phyloP scores from a whole-genome alignment of 1,140 invertebrate genomes.

The Anadara kagoshimensis region DNA sequence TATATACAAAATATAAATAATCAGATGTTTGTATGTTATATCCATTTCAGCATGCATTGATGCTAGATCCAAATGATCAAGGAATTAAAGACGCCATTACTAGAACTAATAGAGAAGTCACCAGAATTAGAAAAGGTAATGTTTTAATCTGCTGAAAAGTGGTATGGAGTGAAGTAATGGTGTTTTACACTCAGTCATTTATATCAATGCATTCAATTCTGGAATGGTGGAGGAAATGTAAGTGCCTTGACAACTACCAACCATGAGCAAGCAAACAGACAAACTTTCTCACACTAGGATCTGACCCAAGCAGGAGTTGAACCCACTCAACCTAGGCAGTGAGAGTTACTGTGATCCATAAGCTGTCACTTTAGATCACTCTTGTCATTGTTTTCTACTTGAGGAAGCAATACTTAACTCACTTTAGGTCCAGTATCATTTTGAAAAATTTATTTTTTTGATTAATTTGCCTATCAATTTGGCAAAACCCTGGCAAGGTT shows the following conservation, averaged over 20 bases:
- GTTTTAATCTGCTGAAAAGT: neutral
- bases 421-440: neutral
- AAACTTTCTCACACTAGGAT: no score
- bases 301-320: no score
- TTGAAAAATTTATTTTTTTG: neutral
- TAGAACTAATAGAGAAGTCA: slow-evolving; percentile 78
- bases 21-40: no score
- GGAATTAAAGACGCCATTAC: slow-evolving; percentile 80
- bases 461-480: no score
- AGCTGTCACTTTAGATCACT: no score
- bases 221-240: no score
- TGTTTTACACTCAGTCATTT: neutral
- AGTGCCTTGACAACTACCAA: no score
- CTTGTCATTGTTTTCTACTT: neutral
- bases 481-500: no score
- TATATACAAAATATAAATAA: no score
- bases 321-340: no score
- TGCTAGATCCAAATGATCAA: slow-evolving; percentile 81
- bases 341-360: no score
- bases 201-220: neutral
- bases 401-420: neutral
- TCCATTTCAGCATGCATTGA: slow-evolving; percentile 64
- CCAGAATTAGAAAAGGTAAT: slow-evolving; percentile 76
- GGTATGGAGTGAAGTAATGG: neutral
- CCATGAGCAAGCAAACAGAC: no score